Evolutionary conservation across 2,888 invertebrate species (phyloP).

Genomic region (Idaea straminata): DNA sequence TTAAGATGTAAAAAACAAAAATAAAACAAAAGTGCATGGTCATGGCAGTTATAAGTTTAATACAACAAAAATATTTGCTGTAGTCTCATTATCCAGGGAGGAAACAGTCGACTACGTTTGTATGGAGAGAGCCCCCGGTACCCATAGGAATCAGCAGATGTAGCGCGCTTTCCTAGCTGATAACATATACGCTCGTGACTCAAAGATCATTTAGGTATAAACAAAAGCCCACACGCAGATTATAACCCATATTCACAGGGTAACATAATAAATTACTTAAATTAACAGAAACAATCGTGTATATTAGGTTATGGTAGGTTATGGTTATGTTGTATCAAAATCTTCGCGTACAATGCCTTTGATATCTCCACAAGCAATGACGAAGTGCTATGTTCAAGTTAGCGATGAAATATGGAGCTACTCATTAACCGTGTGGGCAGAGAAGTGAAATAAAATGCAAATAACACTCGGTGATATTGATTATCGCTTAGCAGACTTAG

Average conservation of each 20-base stretch:
- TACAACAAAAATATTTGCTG: no score
- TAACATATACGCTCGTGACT: no score
- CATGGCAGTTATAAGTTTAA: no score
- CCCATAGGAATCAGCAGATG: no score
- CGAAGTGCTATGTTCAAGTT: not conserved
- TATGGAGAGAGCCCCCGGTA: no score
- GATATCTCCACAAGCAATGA: conserved; percentile 10
- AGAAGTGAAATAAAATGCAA: conserved; percentile 20
- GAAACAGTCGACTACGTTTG: no score
- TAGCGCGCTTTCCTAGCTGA: no score
- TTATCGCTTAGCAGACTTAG: conserved; percentile 29
- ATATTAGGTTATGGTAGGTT: not conserved
- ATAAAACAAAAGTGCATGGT: no score
- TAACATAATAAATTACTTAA: not conserved
- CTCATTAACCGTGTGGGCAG: conserved; percentile 16
- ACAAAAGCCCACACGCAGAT: no score
- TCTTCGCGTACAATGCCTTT: conserved; percentile 5
- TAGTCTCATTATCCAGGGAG: no score
- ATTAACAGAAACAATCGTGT: not conserved
- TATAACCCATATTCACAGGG: not conserved
- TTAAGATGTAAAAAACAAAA: no score
- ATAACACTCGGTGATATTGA: conserved; percentile 26
- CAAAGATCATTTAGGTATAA: no score
- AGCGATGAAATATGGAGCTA: conserved; percentile 17
- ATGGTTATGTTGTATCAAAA: not conserved